Evolutionary conservation across 2,113 vertebrate genomes (phyloP).

Genomic region (Salvelinus namaycush): DNA sequence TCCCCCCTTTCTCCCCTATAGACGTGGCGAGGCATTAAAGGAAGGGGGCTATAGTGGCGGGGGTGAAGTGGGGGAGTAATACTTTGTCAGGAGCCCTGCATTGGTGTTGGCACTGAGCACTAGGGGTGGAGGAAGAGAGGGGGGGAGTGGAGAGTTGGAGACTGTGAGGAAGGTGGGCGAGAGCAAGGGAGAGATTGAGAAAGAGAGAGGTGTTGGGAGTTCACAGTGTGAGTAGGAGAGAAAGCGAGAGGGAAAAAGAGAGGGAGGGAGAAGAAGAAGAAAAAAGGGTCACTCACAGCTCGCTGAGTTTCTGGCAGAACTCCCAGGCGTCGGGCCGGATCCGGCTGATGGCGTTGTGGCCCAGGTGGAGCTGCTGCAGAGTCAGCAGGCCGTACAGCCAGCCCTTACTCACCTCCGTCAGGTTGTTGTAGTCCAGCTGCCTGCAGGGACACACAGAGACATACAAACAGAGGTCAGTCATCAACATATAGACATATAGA

Average conservation of each 20-base stretch:
- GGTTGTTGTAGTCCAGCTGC: constrained; percentile 95
- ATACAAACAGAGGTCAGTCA: constrained; percentile 23
- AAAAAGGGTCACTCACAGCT: constrained; percentile 88
- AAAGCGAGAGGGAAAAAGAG: constrained; percentile 42
- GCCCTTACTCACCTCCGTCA: constrained; percentile 94
- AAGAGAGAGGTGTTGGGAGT: not conserved
- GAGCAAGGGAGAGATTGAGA: constrained; percentile 26
- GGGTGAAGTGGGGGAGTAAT: constrained; percentile 37
- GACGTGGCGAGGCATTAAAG: constrained; percentile 9
- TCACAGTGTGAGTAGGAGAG: constrained; percentile 12
- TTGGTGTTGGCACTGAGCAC: constrained; percentile 43
- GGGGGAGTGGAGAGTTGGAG: constrained; percentile 6
- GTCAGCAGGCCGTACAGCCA: constrained; percentile 94
- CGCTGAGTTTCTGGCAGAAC: constrained; percentile 94
- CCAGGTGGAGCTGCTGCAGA: constrained; percentile 92
- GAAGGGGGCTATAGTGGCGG: constrained; percentile 32
- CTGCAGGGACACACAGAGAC: constrained; percentile 67
- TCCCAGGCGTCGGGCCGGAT: constrained; percentile 95
- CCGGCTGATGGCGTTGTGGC: constrained; percentile 90
- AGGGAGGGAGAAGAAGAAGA: not conserved
- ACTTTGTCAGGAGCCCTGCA: constrained; percentile 43
- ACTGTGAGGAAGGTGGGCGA: constrained; percentile 48
- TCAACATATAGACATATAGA: not conserved
- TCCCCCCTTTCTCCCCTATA: not conserved
- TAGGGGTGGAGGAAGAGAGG: constrained; percentile 34